Evolutionary conservation across 2,888 invertebrate genomes (phyloP), one percentile per base, ranked within the genome.

Genomic region (Caenorhabditis angaria): DNA sequence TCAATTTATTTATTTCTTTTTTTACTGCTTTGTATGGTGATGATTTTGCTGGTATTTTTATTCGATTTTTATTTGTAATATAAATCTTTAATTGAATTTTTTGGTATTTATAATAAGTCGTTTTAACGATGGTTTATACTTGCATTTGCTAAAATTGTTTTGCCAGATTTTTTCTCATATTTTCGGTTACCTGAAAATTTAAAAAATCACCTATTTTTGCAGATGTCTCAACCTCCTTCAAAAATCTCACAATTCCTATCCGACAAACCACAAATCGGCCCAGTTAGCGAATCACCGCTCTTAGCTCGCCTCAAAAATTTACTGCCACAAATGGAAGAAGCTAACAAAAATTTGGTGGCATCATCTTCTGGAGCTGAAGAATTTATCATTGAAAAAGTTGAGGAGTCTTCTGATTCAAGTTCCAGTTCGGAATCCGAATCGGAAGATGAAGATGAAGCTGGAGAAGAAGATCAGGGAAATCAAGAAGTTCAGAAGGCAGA

Each of bases 321-420:
- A 51, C 58, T 82, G 20, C 82, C 82, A 14, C 63, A 78, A 63
- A 61, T 82, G 63, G 78, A 69, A 47, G 69, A 69, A 35, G 80
- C 82, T 5, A 82, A 82, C 57, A 61, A 57, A 6, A 65, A 73
- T 51, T 62, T 82, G 47, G 27, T 68, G 1, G 29, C n/a, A 6
- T 35, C 20, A 22, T 48, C 20, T 25, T 14, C 51, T 3, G 18
- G 51, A 0, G 18, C 54, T 0, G 66, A 70, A 24, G 72, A 62
- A 1, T 66, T 67, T 47, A 58, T 67, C 10, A 72, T 75, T 22
- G 72, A 65, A 47, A 60, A 41, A n/a, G 58, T 25, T 2, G 57
- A 58, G 4, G 64, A 69, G 25, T 54, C 56, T 10, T 5, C 27
- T 22, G 20, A 20, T 41, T 58, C 20, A 32, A 41, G 53, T 14